Evolutionary conservation across 2,113 vertebrate genomes (phyloP), one percentile per base, ranked within the genome.

Genomic region (Picathartes gymnocephalus): DNA sequence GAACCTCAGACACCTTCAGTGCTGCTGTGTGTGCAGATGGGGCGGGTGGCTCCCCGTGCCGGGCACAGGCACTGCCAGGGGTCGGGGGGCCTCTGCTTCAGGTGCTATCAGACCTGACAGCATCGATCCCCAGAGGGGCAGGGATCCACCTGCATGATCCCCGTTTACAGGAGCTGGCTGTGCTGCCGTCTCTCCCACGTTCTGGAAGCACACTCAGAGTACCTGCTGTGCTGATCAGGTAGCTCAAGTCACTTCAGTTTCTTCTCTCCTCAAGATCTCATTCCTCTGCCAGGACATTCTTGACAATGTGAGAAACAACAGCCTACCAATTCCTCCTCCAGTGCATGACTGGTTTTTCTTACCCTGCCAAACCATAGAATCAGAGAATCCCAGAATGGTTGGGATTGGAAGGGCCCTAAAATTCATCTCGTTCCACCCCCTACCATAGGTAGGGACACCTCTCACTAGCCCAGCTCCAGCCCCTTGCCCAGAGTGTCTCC

Each of bases 361-460:
- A n/a, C 15, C 56, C 31, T 39, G 37, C 9, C 13, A 25, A 35
- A 30, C 10, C 28, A 23, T 2, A 69, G 35, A 25, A 30, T 11
- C 48, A 31, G 13, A 25, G 22, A 40, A 47, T 33, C 40, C 21
- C 37, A 85, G 42, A 8, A 6, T 15, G 33, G 45, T 51, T 44
- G 60, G 33, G 45, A 4, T 5, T n/a, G 47, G 64, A 61, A 54
- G 15, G 19, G 15, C n/a, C 28, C 28, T 39, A 4, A 8, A 28
- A 22, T 7, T 33, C 9, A 44, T 19, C 37, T 5, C 0, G 0
- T 35, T 35, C n/a, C 33, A 25, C 6, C 9, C 25, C 21, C 18
- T 66, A 30, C 51, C 30, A 13, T 6, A 27, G 44, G 18, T 33
- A 53, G 39, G 39, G 45, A 8, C 54, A 28, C 5, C 9, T 60